Evolutionary conservation across 2,113 vertebrate genomes (phyloP).

Genomic region (Paratilapia polleni): DNA sequence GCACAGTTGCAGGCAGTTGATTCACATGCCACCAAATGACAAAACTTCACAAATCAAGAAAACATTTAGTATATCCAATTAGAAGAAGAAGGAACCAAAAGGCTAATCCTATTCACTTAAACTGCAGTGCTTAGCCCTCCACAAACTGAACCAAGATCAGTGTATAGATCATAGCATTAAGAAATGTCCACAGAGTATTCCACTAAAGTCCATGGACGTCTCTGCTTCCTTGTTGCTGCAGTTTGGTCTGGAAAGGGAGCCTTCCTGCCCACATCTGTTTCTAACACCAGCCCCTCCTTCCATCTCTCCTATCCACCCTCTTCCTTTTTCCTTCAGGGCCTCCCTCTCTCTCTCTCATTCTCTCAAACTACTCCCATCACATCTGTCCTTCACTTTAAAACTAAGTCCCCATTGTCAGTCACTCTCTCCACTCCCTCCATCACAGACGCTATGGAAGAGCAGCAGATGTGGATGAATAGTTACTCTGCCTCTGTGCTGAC

Average conservation of each 20-base stretch:
- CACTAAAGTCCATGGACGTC: neutral
- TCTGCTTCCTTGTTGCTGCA: constrained; percentile 10
- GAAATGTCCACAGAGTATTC: neutral
- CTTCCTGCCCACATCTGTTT: constrained; percentile 25
- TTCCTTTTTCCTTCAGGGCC: constrained; percentile 16
- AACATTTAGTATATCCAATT: neutral
- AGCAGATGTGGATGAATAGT: neutral
- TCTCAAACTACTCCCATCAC: constrained; percentile 25
- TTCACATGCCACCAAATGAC: neutral
- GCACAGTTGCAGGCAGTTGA: neutral
- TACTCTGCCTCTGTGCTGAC: neutral
- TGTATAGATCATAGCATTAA: too few relatives aligned
- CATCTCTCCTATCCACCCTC: constrained; percentile 26
- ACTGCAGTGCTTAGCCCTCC: neutral
- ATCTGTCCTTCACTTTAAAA: constrained; percentile 24
- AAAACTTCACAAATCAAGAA: neutral
- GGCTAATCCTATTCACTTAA: neutral
- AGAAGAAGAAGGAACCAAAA: neutral
- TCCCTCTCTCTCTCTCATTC: constrained; percentile 1
- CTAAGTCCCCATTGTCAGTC: too few relatives aligned
- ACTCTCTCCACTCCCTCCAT: neutral
- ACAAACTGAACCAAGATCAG: neutral
- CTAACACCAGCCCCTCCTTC: constrained; percentile 27
- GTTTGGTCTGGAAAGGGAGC: constrained; percentile 47
- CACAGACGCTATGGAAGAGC: neutral